Conservation (phyloP, 2,113 vertebrate genomes). For the Orientallactaga bullata region DNA sequence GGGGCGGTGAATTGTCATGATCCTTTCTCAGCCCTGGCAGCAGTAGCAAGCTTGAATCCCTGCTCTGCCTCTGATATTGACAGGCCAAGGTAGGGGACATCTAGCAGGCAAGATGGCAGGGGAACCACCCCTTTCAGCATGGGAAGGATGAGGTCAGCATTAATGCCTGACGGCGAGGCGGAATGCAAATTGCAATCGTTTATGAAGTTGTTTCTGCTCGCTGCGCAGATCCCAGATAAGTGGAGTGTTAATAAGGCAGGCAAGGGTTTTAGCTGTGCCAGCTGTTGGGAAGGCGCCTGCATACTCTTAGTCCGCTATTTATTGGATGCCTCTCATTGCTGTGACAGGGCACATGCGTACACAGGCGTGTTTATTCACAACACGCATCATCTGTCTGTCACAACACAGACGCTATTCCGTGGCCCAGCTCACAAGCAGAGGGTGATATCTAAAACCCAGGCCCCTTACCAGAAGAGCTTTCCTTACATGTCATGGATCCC, state of each 20-base stretch:
- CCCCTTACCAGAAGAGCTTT: slow-evolving; percentile 7
- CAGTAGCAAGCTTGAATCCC: not conserved
- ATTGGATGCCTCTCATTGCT: slow-evolving; percentile 62
- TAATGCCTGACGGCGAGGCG: slow-evolving; percentile 82
- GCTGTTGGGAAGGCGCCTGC: slow-evolving; percentile 81
- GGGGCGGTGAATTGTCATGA: not conserved
- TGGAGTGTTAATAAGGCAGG: slow-evolving; percentile 88
- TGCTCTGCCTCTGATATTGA: slow-evolving; percentile 62
- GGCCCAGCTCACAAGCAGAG: slow-evolving; percentile 35
- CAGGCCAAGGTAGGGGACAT: slow-evolving; percentile 72
- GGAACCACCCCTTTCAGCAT: slow-evolving; percentile 72
- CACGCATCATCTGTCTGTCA: slow-evolving; percentile 51
- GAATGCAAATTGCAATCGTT: slow-evolving; percentile 88
- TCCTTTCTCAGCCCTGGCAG: slow-evolving; percentile 78
- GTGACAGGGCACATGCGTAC: slow-evolving; percentile 64
- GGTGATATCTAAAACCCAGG: slow-evolving; percentile 17
- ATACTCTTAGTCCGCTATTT: slow-evolving; percentile 72
- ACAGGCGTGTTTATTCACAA: slow-evolving; percentile 51
- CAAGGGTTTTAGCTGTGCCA: slow-evolving; percentile 84
- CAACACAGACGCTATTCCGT: not conserved
- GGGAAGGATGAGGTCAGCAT: slow-evolving; percentile 83
- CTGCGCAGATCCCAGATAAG: slow-evolving; percentile 88
- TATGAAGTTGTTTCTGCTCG: slow-evolving; percentile 88
- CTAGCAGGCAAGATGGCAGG: slow-evolving; percentile 68
- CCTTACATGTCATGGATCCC: not conserved